phyloP scores from a whole-genome alignment of 2,113 vertebrate species.

The Caloenas nicobarica region DNA sequence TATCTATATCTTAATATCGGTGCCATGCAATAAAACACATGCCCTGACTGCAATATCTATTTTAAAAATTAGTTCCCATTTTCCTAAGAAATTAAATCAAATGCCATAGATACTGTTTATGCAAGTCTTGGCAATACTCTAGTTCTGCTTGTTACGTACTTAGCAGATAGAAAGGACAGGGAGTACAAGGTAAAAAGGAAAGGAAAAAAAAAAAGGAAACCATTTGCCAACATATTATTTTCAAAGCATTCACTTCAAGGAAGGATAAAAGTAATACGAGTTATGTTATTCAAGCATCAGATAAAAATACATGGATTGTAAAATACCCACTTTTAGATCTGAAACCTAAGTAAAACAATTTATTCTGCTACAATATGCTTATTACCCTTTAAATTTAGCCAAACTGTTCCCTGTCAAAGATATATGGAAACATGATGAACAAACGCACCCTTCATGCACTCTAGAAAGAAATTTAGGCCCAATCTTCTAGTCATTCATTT shows the following conservation, averaged over 20 bases:
- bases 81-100: slow-evolving; percentile 50
- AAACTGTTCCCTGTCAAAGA: not conserved
- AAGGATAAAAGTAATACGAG: not conserved
- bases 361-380: not conserved
- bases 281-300: slow-evolving; percentile 13
- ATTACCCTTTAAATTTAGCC: slow-evolving; percentile 33
- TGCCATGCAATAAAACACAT: slow-evolving; percentile 7
- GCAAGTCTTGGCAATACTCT: not conserved
- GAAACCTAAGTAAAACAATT: slow-evolving; percentile 26
- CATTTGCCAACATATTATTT: slow-evolving; percentile 5
- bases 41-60: not conserved
- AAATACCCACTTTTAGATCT: not conserved
- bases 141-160: not conserved
- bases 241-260: slow-evolving; percentile 3
- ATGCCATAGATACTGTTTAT: slow-evolving; percentile 9
- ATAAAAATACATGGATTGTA: slow-evolving; percentile 2
- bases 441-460: not conserved
- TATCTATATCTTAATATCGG: not conserved
- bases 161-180: not conserved
- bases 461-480: not conserved
- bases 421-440: not conserved
- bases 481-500: not conserved
- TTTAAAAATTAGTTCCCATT: slow-evolving; percentile 21
- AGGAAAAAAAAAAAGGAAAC: not conserved
- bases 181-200: not conserved